Evolutionary conservation across 1,140 invertebrate species (phyloP).

Genomic region (Hyles vespertilio): DNA sequence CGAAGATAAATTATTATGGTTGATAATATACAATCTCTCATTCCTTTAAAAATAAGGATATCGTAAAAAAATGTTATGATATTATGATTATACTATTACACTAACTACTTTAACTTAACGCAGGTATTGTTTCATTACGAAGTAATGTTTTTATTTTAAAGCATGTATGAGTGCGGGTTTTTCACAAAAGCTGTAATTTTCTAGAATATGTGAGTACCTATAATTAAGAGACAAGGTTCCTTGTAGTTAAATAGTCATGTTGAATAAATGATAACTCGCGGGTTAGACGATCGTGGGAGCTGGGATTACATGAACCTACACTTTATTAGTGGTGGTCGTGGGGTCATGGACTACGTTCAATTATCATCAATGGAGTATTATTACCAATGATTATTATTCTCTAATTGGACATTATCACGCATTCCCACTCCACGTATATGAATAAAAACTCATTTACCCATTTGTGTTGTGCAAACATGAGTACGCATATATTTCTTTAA

Average conservation of each 20-base stretch:
- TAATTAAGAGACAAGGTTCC: slow-evolving; percentile 16
- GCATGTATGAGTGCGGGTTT: no score
- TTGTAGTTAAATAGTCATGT: slow-evolving; percentile 19
- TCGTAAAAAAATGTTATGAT: no score
- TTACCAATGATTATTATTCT: slow-evolving; percentile 5
- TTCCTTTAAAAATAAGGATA: no score
- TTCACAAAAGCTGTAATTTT: no score
- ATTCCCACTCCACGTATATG: background rate
- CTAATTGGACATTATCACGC: slow-evolving; percentile 19
- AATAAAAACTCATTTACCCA: no score
- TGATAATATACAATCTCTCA: no score
- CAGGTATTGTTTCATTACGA: no score
- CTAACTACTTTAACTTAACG: no score
- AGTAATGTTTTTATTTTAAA: no score
- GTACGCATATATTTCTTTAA: background rate
- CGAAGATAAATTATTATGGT: no score
- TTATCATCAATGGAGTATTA: slow-evolving; percentile 3
- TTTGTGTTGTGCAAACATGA: background rate
- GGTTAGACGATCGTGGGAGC: slow-evolving; percentile 35
- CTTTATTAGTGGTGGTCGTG: slow-evolving; percentile 28
- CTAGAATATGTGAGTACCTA: no score
- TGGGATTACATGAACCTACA: slow-evolving; percentile 29
- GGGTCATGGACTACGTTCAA: slow-evolving; percentile 30
- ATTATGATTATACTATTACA: no score
- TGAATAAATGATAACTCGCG: slow-evolving; percentile 26